phyloP scores from a whole-genome alignment of 2,797 vertebrate species.

The Neosalanx taihuensis region DNA sequence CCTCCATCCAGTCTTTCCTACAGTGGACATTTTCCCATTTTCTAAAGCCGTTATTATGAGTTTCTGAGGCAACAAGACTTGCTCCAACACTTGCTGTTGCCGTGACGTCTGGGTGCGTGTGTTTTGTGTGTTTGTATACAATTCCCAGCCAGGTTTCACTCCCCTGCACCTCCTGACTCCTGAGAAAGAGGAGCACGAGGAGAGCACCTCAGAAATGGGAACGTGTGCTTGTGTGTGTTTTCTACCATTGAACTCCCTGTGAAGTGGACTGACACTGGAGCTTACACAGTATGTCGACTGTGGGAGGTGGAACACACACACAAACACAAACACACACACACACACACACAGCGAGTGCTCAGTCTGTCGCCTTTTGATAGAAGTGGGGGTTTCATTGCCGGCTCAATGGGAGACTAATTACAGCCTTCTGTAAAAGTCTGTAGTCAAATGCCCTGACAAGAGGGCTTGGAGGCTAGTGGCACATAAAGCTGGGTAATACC shows the following conservation, averaged over 20 bases:
- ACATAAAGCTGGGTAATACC: not conserved
- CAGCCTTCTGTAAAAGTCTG: not conserved
- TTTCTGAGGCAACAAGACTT: no score
- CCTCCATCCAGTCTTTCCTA: not conserved
- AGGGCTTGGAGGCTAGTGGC: not conserved
- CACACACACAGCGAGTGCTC: not conserved
- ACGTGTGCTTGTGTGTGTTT: not conserved
- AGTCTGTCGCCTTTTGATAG: not conserved
- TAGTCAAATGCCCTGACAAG: not conserved
- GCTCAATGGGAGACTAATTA: slow-evolving; percentile 9
- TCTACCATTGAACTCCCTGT: not conserved
- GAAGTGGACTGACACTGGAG: not conserved
- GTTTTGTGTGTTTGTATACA: not conserved
- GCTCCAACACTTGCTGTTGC: not conserved
- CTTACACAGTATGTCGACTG: not conserved
- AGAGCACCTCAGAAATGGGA: no score
- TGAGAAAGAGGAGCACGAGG: no score
- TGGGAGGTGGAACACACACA: not conserved
- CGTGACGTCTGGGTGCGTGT: not conserved
- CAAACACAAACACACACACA: not conserved
- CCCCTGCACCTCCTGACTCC: not conserved
- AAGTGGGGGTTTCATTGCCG: slow-evolving; percentile 1
- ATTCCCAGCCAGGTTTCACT: not conserved
- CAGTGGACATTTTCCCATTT: not conserved
- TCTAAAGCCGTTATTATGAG: not conserved